Percentiles rank a stretch among this genome's conserved stretches.
Conservation (phyloP, 2,888 invertebrate genomes). For the Drosophila mimica region DNA sequence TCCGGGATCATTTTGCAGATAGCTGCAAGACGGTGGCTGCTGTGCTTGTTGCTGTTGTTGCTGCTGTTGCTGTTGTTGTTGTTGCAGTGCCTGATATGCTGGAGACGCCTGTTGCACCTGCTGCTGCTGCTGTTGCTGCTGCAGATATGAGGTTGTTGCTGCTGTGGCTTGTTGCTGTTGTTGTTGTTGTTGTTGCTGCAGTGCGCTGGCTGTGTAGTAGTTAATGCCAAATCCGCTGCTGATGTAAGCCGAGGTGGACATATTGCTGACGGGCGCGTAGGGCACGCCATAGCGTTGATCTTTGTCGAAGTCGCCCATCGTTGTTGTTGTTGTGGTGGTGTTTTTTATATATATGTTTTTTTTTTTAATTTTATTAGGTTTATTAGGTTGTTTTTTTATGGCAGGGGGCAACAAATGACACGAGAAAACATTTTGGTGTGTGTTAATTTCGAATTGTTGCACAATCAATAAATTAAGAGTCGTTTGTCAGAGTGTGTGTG, state of each 20-base stretch:
- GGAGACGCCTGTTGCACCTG: slow-evolving; percentile 47
- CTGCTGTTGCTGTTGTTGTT: slow-evolving; percentile 43
- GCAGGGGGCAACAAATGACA: slow-evolving; percentile 72
- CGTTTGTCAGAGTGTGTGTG: slow-evolving; percentile 29
- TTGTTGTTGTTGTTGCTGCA: slow-evolving; percentile 59
- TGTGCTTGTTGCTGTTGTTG: slow-evolving; percentile 29
- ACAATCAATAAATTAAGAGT: slow-evolving; percentile 50
- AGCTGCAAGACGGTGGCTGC: slow-evolving; percentile 39
- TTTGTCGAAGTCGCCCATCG: slow-evolving; percentile 70
- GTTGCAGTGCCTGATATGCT: slow-evolving; percentile 51
- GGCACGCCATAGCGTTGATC: slow-evolving; percentile 74
- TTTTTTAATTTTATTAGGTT: slow-evolving; percentile 21
- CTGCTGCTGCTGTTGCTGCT: slow-evolving; percentile 47
- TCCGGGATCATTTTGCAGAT: slow-evolving; percentile 86
- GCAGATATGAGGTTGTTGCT: slow-evolving; percentile 41
- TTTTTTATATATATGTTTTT: slow-evolving; percentile 21
- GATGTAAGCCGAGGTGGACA: slow-evolving; percentile 80
- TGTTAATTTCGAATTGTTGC: slow-evolving; percentile 65
- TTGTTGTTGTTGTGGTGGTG: slow-evolving; percentile 40
- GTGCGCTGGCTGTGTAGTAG: slow-evolving; percentile 72
- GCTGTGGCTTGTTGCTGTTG: slow-evolving; percentile 43
- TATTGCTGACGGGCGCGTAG: slow-evolving; percentile 70
- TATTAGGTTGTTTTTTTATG: slow-evolving; percentile 34
- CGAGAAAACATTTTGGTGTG: slow-evolving; percentile 71
- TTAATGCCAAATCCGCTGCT: slow-evolving; percentile 82